Evolutionary conservation across 2,797 vertebrate species (phyloP).

Genomic region (Helicolenus hilgendorfi): DNA sequence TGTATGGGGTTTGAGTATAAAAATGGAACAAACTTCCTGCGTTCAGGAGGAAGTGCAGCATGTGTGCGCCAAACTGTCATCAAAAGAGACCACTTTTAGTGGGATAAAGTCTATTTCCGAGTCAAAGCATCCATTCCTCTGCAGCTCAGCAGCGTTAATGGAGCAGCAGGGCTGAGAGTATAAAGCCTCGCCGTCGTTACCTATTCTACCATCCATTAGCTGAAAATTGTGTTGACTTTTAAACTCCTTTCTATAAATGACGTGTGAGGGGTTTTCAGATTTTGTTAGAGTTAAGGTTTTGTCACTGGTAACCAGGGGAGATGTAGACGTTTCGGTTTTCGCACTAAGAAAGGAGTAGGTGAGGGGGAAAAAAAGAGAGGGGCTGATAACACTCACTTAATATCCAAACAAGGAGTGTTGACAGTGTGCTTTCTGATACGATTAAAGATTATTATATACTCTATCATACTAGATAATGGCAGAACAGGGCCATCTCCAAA

Average conservation of each 20-base stretch:
- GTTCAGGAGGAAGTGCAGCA: slow-evolving; percentile 67
- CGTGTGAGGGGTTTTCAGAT: slow-evolving; percentile 45
- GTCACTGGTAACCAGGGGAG: background rate
- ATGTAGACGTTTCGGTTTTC: background rate
- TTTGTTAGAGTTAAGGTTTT: slow-evolving; percentile 28
- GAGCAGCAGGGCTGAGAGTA: slow-evolving; percentile 37
- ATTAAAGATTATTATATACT: background rate
- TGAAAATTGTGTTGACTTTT: slow-evolving; percentile 66
- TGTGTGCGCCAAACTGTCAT: slow-evolving; percentile 61
- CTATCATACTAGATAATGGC: background rate
- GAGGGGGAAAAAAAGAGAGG: background rate
- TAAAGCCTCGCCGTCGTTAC: slow-evolving; percentile 57
- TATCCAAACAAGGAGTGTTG: background rate
- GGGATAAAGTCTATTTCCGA: slow-evolving; percentile 70
- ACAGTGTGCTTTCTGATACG: background rate
- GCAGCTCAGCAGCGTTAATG: slow-evolving; percentile 67
- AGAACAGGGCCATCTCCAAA: slow-evolving; percentile 18
- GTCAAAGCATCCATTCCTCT: slow-evolving; percentile 63
- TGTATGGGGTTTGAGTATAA: slow-evolving; percentile 58
- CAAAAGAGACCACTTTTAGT: slow-evolving; percentile 75
- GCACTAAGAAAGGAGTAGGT: background rate
- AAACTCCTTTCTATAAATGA: slow-evolving; percentile 59
- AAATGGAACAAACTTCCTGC: slow-evolving; percentile 72
- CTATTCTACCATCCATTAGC: slow-evolving; percentile 73
- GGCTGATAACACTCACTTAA: background rate